Evolutionary conservation across 2,113 vertebrate genomes (phyloP).

Genomic region (Apistogramma diplotaenia): DNA sequence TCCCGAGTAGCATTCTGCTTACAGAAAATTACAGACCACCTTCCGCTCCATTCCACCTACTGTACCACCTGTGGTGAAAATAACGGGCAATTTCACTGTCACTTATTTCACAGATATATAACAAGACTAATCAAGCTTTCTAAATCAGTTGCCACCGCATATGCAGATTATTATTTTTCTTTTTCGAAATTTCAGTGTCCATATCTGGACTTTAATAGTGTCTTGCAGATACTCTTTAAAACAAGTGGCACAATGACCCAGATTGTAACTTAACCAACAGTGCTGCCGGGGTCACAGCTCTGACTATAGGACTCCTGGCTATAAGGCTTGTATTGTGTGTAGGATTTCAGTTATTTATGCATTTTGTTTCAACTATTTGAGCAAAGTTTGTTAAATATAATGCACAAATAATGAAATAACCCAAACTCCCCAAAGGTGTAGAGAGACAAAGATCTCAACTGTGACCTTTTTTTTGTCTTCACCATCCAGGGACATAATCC

Average conservation of each 20-base stretch:
- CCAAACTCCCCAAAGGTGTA: constrained; percentile 56
- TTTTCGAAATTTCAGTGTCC: neutral
- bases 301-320: constrained; percentile 19
- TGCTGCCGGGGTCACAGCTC: constrained; percentile 23
- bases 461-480: constrained; percentile 74
- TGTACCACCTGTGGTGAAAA: constrained; percentile 63
- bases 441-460: constrained; percentile 67
- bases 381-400: constrained; percentile 42
- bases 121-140: constrained; percentile 40
- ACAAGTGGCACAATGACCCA: constrained; percentile 60
- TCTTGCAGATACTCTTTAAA: constrained; percentile 20
- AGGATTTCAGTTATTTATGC: constrained; percentile 15
- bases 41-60: constrained; percentile 45
- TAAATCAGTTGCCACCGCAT: constrained; percentile 10
- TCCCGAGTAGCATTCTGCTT: constrained; percentile 51
- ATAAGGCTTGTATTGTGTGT: constrained; percentile 11
- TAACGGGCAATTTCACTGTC: constrained; percentile 47
- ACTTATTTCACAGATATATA: constrained; percentile 50
- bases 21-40: constrained; percentile 61
- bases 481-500: constrained; percentile 75
- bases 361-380: constrained; percentile 34
- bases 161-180: neutral
- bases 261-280: constrained; percentile 45
- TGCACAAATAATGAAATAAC: constrained; percentile 47
- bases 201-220: neutral